phyloP scores from a whole-genome alignment of 2,113 vertebrate genomes.

The Thamnaconus septentrionalis region DNA sequence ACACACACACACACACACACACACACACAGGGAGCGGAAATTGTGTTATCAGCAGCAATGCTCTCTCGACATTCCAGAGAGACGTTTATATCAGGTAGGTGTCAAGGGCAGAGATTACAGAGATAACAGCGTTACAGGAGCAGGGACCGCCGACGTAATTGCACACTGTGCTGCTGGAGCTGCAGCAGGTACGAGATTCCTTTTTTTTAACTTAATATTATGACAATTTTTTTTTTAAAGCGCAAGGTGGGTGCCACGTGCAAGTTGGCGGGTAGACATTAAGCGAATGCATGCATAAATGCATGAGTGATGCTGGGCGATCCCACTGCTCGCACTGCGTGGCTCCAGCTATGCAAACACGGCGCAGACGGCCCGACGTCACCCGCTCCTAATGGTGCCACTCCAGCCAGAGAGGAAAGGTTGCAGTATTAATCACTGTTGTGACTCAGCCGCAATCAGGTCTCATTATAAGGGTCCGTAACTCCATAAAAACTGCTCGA shows the following conservation, averaged over 20 bases:
- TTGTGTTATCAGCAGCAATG: constrained; percentile 13
- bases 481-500: constrained; percentile 44
- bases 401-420: constrained; percentile 15
- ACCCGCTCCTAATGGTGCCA: no score
- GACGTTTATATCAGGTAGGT: constrained; percentile 7
- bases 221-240: no score
- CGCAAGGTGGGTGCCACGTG: constrained; percentile 1
- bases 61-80: constrained; percentile 4
- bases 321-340: no score
- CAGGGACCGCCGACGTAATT: constrained; percentile 35
- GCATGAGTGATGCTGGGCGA: background rate
- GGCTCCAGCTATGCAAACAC: no score
- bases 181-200: constrained; percentile 5
- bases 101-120: constrained; percentile 10
- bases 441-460: constrained; percentile 51
- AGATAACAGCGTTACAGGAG: background rate
- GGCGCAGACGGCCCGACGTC: no score
- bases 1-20: no score
- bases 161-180: constrained; percentile 15
- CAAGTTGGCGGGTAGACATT: background rate
- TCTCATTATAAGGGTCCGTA: constrained; percentile 55
- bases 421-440: constrained; percentile 45
- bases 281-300: constrained; percentile 23
- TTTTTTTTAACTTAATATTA: background rate
- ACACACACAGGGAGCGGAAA: background rate